Percentiles rank a stretch among this genome's conserved stretches.
These are phyloP conservation scores for Luperina testacea DNA, from an alignment of 2,888 invertebrate species.

Conservation along the genomic window DNA sequence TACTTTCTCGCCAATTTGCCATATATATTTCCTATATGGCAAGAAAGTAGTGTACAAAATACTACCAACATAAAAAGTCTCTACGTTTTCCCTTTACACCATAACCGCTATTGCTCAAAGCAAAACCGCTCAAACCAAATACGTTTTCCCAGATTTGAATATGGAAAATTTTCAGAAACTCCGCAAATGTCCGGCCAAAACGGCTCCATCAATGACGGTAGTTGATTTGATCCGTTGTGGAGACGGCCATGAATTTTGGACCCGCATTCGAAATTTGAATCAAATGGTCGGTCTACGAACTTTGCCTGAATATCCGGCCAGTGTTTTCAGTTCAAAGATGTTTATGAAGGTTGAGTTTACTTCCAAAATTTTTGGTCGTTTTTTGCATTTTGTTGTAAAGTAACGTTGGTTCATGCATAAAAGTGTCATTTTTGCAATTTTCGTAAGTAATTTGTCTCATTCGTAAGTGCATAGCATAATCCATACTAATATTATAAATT, in stretches of 20 bases:
- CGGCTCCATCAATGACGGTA: slow-evolving; percentile 27
- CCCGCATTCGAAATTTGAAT: slow-evolving; percentile 42
- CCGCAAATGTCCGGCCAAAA: slow-evolving; percentile 46
- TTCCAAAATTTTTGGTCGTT: not conserved
- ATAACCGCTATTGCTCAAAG: slow-evolving; percentile 21
- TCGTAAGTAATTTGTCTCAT: too few species aligned
- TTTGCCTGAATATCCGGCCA: slow-evolving; percentile 15
- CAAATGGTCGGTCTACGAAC: slow-evolving; percentile 32
- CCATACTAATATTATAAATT: not conserved
- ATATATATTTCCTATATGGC: not conserved
- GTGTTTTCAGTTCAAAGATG: not conserved
- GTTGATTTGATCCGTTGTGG: slow-evolving; percentile 47
- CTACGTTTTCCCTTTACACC: not conserved
- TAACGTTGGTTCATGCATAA: too few species aligned
- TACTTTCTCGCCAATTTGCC: not conserved
- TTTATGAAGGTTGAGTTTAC: not conserved
- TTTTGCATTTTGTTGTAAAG: not conserved
- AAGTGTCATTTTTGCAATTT: too few species aligned
- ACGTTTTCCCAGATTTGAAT: slow-evolving; percentile 58
- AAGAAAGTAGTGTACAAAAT: not conserved
- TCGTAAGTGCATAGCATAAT: too few species aligned
- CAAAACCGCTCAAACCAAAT: slow-evolving; percentile 44
- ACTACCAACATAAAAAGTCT: not conserved
- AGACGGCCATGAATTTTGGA: slow-evolving; percentile 41
- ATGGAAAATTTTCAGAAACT: slow-evolving; percentile 47